Conservation (phyloP, 2,113 vertebrate genomes). For the Marmota flaviventris region DNA sequence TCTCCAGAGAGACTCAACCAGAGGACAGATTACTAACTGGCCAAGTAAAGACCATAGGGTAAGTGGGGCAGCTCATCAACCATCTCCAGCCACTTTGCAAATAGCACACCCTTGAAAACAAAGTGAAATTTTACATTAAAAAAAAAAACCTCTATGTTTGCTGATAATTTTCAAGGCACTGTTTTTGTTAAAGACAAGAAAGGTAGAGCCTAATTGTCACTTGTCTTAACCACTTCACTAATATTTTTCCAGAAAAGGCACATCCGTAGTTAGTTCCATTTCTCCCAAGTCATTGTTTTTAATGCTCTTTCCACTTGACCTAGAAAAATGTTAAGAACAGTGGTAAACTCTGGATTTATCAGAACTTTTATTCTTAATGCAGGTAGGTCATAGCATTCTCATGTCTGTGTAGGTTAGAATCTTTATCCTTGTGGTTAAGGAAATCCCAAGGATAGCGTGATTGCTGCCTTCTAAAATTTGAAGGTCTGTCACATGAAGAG, state of each 20-base stretch:
- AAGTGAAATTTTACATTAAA: neutral
- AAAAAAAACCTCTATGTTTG: neutral
- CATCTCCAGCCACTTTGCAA: neutral
- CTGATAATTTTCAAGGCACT: neutral
- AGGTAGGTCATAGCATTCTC: constrained; percentile 52
- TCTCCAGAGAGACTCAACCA: neutral
- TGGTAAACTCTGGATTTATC: neutral
- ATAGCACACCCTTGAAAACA: neutral
- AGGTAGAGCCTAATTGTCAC: neutral
- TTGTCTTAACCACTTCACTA: neutral
- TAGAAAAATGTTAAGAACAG: neutral
- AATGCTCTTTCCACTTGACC: neutral
- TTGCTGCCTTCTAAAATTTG: neutral
- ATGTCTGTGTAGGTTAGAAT: neutral
- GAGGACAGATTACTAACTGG: neutral
- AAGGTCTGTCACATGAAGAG: neutral
- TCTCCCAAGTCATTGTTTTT: neutral
- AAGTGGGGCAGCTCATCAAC: neutral
- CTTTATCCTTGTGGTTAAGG: constrained; percentile 35
- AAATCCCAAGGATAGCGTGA: neutral
- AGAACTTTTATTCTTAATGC: neutral
- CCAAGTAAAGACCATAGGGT: neutral
- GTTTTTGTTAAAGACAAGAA: neutral
- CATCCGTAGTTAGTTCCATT: neutral
- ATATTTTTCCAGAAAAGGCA: neutral